phyloP scores from a whole-genome alignment of 2,888 invertebrate species.

The Osmoderma eremita region DNA sequence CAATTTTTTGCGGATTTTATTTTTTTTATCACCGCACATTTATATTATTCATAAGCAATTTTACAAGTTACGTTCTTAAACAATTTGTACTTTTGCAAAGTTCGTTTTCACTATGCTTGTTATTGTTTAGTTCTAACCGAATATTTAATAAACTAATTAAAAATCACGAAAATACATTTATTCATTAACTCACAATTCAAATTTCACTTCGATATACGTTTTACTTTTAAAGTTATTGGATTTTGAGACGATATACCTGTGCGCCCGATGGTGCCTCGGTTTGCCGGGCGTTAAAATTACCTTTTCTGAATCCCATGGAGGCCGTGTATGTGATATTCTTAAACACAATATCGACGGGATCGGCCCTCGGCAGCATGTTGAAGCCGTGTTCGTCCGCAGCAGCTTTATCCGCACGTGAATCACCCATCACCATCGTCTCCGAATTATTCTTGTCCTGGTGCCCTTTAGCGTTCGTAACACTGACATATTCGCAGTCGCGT shows the following conservation, averaged over 20 bases:
- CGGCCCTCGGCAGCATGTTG: conserved; percentile 52
- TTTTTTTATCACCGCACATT: not conserved
- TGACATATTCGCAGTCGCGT: conserved; percentile 24
- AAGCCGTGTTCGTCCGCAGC: conserved; percentile 45
- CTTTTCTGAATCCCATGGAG: conserved; percentile 77
- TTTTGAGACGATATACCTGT: too few species aligned
- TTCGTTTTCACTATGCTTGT: too few species aligned
- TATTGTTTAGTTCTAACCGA: not conserved
- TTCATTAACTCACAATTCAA: too few species aligned
- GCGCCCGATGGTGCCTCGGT: too few species aligned
- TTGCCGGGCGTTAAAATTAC: conserved; percentile 61
- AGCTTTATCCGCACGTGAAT: not conserved
- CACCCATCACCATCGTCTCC: conserved; percentile 7
- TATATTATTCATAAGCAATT: not conserved
- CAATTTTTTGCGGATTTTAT: not conserved
- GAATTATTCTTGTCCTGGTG: too few species aligned
- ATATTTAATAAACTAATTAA: not conserved
- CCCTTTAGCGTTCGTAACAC: conserved; percentile 7
- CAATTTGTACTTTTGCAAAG: not conserved
- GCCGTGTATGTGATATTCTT: conserved; percentile 79
- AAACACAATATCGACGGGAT: conserved; percentile 75
- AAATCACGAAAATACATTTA: not conserved
- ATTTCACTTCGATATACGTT: too few species aligned
- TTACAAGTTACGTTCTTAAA: not conserved
- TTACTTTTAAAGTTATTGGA: too few species aligned